Evolutionary conservation across 2,113 vertebrate species (phyloP).

Genomic region (Arothron firmamentum): DNA sequence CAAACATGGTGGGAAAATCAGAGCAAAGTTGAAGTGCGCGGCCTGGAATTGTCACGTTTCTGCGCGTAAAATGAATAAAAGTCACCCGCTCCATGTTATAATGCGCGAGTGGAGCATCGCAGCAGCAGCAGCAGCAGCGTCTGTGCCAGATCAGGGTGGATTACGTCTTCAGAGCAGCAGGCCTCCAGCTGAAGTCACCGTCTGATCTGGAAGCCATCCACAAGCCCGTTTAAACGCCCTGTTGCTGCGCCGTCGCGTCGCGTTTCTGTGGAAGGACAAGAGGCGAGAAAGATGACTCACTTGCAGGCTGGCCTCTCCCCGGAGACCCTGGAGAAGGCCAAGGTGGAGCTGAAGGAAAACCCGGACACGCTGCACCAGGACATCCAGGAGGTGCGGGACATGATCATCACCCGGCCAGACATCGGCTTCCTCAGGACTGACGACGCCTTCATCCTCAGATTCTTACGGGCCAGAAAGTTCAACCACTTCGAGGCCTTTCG

Average conservation of each 20-base stretch:
- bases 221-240: conserved; percentile 20
- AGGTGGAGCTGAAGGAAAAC: conserved; percentile 95
- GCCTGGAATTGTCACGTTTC: conserved; percentile 8
- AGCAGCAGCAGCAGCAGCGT: conserved; percentile 35
- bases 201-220: conserved; percentile 36
- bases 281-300: conserved; percentile 87
- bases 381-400: conserved; percentile 98
- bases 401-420: conserved; percentile 98
- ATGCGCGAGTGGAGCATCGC: conserved; percentile 33
- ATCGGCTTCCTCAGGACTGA: conserved; percentile 98
- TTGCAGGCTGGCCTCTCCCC: conserved; percentile 96
- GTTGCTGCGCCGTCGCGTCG: conserved; percentile 34
- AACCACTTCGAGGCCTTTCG: conserved; percentile 98
- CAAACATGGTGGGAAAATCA: conserved; percentile 4
- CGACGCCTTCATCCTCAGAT: conserved; percentile 94
- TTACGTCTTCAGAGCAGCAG: conserved; percentile 59
- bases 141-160: conserved; percentile 57
- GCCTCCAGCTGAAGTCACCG: conserved; percentile 59
- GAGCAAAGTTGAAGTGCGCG: conserved; percentile 25
- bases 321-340: conserved; percentile 97
- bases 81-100: conserved; percentile 18
- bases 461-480: conserved; percentile 94
- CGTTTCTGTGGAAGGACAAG: conserved; percentile 42
- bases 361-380: conserved; percentile 96
- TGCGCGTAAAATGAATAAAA: conserved; percentile 26